phyloP scores from a whole-genome alignment of 2,797 vertebrate genomes.

The Spondyliosoma cantharus region DNA sequence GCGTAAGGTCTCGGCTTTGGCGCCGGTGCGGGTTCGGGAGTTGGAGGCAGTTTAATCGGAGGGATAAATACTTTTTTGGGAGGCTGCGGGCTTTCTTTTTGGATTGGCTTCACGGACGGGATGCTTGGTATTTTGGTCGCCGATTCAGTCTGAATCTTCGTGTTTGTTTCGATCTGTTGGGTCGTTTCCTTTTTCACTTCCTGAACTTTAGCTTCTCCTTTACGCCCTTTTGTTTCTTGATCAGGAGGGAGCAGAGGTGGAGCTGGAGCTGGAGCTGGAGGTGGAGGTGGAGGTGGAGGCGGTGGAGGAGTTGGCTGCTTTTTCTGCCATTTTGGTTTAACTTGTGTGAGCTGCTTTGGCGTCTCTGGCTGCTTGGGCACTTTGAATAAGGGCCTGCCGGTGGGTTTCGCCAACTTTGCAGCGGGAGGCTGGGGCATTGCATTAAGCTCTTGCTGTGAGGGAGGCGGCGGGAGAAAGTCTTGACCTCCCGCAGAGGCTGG shows the following conservation, averaged over 20 bases:
- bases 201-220: constrained; percentile 61
- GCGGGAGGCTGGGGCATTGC: constrained; percentile 72
- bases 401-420: constrained; percentile 71
- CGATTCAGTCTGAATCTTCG: constrained; percentile 54
- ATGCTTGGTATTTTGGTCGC: constrained; percentile 63
- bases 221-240: constrained; percentile 45
- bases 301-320: constrained; percentile 69
- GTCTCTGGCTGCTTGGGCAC: constrained; percentile 82
- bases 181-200: constrained; percentile 64
- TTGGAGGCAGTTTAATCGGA: constrained; percentile 85
- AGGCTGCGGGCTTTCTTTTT: constrained; percentile 74
- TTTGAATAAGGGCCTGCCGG: constrained; percentile 81
- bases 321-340: constrained; percentile 83
- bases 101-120: constrained; percentile 57
- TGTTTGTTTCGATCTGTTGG: constrained; percentile 62
- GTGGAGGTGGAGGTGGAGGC: constrained; percentile 46
- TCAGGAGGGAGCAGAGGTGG: constrained; percentile 61
- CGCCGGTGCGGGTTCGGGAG: constrained; percentile 71
- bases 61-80: constrained; percentile 79
- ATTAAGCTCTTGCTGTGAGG: constrained; percentile 84
- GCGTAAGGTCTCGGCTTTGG: constrained; percentile 81
- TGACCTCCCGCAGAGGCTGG: constrained; percentile 56
- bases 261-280: constrained; percentile 47
- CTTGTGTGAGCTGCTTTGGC: constrained; percentile 68
- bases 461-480: constrained; percentile 82